phyloP scores from a whole-genome alignment of 2,113 vertebrate species.

The Actenoides lindsayi region DNA sequence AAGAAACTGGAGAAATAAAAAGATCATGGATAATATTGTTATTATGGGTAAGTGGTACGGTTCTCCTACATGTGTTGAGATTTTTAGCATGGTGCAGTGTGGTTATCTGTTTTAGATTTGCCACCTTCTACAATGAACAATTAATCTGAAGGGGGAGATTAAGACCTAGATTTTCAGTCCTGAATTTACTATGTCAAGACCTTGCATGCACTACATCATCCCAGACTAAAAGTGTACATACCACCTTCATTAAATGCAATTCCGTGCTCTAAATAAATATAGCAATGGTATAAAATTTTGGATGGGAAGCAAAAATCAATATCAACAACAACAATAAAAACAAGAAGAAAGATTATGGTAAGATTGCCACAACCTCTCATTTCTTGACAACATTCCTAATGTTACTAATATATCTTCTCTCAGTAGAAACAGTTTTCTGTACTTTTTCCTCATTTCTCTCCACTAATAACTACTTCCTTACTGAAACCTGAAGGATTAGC shows the following conservation, averaged over 20 bases:
- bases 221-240: background rate
- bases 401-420: background rate
- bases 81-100: background rate
- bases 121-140: background rate
- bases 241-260: background rate
- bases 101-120: background rate
- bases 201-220: background rate
- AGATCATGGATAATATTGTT: background rate
- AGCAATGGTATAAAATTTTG: background rate
- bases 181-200: background rate
- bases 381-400: background rate
- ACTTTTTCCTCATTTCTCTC: background rate
- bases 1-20: background rate
- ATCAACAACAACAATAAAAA: background rate
- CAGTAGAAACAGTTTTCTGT: rapidly evolving
- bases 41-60: background rate
- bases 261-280: background rate
- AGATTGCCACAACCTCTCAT: background rate
- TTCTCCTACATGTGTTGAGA: background rate
- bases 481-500: background rate
- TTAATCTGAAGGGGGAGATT: background rate
- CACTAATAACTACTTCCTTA: background rate
- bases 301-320: background rate
- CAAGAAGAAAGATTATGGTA: background rate
- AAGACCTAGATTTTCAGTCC: background rate